phyloP scores from a whole-genome alignment of 2,888 invertebrate genomes.

The Andricus curvator region DNA sequence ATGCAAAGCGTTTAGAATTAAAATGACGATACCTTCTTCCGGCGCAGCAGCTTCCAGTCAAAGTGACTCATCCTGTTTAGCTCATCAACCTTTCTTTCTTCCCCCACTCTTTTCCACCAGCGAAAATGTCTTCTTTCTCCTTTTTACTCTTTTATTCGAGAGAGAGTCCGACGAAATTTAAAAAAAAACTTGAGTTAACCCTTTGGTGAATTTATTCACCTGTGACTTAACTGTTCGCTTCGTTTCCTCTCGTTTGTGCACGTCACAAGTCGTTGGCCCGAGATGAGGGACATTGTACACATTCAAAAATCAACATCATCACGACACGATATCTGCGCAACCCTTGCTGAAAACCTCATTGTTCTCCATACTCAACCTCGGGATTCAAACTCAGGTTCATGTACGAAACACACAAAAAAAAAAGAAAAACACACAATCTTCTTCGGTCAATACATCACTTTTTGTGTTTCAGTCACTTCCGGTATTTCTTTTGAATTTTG shows the following conservation, averaged over 20 bases:
- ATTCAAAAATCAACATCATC: conserved; percentile 52
- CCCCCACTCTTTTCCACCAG: conserved; percentile 47
- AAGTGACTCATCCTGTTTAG: conserved; percentile 75
- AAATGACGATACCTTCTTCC: conserved; percentile 71
- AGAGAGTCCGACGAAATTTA: neutral
- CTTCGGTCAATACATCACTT: conserved; percentile 8
- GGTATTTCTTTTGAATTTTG: neutral
- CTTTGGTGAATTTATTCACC: conserved; percentile 64
- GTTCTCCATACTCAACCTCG: conserved; percentile 56
- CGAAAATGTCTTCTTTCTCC: neutral
- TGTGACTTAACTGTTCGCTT: conserved; percentile 51
- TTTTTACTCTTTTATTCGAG: conserved; percentile 38
- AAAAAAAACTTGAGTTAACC: conserved; percentile 52
- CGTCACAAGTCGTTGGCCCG: conserved; percentile 45
- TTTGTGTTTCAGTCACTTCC: conserved; percentile 14
- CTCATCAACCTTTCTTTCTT: conserved; percentile 58
- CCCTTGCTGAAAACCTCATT: conserved; percentile 60
- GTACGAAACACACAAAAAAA: conserved; percentile 17
- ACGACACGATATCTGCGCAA: conserved; percentile 56
- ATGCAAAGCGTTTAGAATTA: conserved; percentile 24
- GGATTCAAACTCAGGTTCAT: conserved; percentile 48
- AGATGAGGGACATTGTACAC: conserved; percentile 39
- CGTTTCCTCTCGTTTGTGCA: conserved; percentile 54
- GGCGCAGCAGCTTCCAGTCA: conserved; percentile 76
- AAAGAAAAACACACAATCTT: neutral